These are phyloP conservation scores for Anser brachyrhynchus DNA, from an alignment of 2,113 vertebrate species.

Conservation along the genomic window DNA sequence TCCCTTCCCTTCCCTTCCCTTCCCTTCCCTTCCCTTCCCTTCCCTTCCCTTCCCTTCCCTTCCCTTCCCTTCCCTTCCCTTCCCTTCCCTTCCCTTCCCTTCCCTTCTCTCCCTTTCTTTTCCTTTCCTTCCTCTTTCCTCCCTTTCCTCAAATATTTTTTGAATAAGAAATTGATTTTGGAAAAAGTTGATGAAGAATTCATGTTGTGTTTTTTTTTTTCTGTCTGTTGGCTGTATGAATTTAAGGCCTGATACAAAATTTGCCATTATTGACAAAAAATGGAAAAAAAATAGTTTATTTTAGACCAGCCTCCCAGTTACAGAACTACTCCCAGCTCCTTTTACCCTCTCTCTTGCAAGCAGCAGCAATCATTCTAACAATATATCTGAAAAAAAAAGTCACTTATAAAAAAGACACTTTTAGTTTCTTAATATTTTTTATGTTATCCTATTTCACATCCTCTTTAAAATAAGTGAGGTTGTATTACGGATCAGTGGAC, in stretches of 20 bases:
- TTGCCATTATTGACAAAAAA: background rate
- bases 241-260: background rate
- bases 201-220: background rate
- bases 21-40: no score
- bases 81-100: no score
- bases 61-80: rapidly evolving
- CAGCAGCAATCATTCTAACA: background rate
- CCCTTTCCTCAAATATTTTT: background rate
- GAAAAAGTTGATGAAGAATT: background rate
- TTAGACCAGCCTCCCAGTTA: background rate
- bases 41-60: no score
- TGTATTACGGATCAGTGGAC: background rate
- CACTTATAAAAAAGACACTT: background rate
- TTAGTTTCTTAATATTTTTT: background rate
- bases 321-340: background rate
- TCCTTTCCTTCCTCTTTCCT: no score
- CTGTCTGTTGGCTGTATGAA: background rate
- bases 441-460: background rate
- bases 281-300: background rate
- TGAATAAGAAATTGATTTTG: background rate
- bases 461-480: background rate
- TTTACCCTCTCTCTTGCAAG: background rate
- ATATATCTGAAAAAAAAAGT: background rate
- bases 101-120: rapidly evolving
- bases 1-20: no score